phyloP scores from a whole-genome alignment of 2,113 vertebrate genomes.

The Tor tambroides region DNA sequence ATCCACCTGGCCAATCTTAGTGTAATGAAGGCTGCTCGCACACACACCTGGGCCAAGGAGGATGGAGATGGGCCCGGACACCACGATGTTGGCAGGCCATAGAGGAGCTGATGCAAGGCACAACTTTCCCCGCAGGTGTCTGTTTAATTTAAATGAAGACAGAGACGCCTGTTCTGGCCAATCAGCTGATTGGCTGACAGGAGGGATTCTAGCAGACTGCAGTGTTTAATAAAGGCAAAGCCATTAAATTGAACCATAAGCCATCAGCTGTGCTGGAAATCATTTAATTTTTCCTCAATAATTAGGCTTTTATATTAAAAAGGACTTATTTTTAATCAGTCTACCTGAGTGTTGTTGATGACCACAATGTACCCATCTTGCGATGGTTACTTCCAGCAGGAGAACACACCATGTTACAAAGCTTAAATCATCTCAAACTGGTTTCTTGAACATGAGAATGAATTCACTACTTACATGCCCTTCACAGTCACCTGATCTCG shows the following conservation, averaged over 20 bases:
- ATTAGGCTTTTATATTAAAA: neutral
- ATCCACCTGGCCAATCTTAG: conserved; percentile 58
- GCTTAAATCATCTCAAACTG: no score
- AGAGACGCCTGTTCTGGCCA: conserved; percentile 21
- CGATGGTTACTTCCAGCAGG: no score
- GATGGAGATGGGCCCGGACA: conserved; percentile 25
- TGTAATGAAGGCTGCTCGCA: conserved; percentile 56
- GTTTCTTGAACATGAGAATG: neutral
- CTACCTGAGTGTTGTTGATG: no score
- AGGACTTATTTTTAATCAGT: neutral
- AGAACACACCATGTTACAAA: no score
- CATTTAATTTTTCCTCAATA: neutral
- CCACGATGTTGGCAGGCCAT: conserved; percentile 18
- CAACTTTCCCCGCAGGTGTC: conserved; percentile 16
- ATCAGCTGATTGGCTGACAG: conserved; percentile 36
- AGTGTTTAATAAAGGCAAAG: conserved; percentile 24
- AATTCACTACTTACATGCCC: neutral
- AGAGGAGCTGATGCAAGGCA: conserved; percentile 12
- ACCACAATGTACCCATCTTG: no score
- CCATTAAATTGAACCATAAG: neutral
- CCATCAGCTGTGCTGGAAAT: conserved; percentile 25
- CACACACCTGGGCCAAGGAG: conserved; percentile 52
- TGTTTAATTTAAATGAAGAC: conserved; percentile 30
- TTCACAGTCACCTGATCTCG: neutral
- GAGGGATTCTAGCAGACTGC: neutral